phyloP scores from a whole-genome alignment of 2,113 vertebrate species.

The Peromyscus californicus region DNA sequence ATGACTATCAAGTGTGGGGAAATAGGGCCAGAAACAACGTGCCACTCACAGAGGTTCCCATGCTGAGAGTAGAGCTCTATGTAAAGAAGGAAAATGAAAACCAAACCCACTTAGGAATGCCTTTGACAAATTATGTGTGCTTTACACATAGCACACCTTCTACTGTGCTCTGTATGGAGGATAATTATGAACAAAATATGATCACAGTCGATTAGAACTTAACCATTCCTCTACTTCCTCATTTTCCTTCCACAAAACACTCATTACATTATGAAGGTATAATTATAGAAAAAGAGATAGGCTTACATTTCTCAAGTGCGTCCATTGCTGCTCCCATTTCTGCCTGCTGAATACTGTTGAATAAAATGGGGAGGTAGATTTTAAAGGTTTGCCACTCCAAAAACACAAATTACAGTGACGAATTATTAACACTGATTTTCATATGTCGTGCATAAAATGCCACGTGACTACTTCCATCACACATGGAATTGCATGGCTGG shows the following conservation, averaged over 20 bases:
- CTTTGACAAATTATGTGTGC: neutral
- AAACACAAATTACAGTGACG: slow-evolving; percentile 44
- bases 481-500: neutral
- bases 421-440: slow-evolving; percentile 61
- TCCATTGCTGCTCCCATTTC: slow-evolving; percentile 99
- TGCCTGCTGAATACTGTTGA: slow-evolving; percentile 97
- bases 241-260: slow-evolving; percentile 71
- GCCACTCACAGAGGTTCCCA: neutral
- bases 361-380: slow-evolving; percentile 68
- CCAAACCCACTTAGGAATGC: neutral
- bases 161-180: slow-evolving; percentile 56
- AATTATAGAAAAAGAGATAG: slow-evolving; percentile 62
- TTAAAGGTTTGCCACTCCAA: slow-evolving; percentile 46
- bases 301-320: slow-evolving; percentile 99
- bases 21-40: neutral
- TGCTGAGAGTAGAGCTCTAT: neutral
- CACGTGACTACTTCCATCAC: slow-evolving; percentile 55
- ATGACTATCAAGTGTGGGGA: neutral
- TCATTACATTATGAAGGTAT: slow-evolving; percentile 53
- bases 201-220: slow-evolving; percentile 71
- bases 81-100: slow-evolving; percentile 30
- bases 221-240: slow-evolving; percentile 46
- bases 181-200: slow-evolving; percentile 60
- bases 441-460: slow-evolving; percentile 9
- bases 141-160: slow-evolving; percentile 46